Conservation (phyloP, 2,888 invertebrate genomes). For the Rhingia rostrata region DNA sequence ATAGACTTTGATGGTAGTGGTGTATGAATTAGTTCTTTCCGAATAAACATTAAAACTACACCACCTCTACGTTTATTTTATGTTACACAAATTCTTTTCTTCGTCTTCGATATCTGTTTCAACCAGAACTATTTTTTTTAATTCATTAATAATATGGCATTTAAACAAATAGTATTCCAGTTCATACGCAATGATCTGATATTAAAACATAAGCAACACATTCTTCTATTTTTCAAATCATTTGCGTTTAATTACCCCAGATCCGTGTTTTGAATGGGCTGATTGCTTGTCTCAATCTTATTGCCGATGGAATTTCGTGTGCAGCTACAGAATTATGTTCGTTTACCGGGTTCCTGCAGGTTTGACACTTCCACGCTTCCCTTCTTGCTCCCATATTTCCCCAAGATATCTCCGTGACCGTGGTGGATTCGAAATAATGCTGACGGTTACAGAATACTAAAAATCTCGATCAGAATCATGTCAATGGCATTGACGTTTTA, state of each 20-base stretch:
- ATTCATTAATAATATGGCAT: neutral
- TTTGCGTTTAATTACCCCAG: too few relatives aligned
- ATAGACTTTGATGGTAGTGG: neutral
- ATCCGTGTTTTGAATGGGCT: too few relatives aligned
- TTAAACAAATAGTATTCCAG: neutral
- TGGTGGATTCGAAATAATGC: conserved; percentile 9
- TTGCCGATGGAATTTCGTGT: too few relatives aligned
- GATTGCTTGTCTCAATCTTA: too few relatives aligned
- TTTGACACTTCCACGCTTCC: conserved; percentile 1
- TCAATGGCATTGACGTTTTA: too few relatives aligned
- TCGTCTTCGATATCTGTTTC: neutral
- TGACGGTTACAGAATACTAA: conserved; percentile 10
- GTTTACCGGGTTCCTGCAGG: neutral
- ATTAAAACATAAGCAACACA: too few relatives aligned
- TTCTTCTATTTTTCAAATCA: too few relatives aligned
- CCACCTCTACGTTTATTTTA: neutral
- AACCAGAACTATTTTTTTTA: neutral
- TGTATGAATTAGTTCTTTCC: neutral
- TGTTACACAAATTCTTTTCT: neutral
- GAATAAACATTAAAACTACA: neutral
- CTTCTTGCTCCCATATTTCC: conserved; percentile 7
- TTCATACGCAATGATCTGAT: too few relatives aligned
- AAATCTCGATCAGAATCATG: too few relatives aligned
- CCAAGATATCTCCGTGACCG: conserved; percentile 14
- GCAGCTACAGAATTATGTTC: neutral